phyloP scores from a whole-genome alignment of 1,140 invertebrate species.

The Drosophila ficusphila region DNA sequence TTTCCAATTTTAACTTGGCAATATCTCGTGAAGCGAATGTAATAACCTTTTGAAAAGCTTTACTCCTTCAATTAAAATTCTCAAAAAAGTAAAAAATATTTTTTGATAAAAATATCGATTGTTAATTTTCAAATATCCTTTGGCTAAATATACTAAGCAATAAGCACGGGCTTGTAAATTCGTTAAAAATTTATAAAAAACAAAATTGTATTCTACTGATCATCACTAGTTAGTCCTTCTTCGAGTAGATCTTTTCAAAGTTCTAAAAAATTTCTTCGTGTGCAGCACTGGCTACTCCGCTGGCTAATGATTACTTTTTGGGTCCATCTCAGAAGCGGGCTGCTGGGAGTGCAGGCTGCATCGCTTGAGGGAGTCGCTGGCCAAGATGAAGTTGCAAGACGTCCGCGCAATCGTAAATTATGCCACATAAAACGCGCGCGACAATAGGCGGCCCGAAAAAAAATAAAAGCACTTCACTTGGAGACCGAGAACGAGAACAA shows the following conservation, averaged over 20 bases:
- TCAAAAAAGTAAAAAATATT: too few species aligned
- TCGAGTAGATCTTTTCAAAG: background rate
- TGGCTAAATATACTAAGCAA: background rate
- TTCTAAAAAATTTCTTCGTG: slow-evolving; percentile 1
- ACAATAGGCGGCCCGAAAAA: slow-evolving; percentile 20
- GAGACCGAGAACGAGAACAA: slow-evolving; percentile 1
- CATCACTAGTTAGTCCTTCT: background rate
- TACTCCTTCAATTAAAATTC: too few species aligned
- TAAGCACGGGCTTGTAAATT: background rate
- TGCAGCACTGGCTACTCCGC: slow-evolving; percentile 18
- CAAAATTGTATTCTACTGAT: background rate
- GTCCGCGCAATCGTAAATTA: slow-evolving; percentile 59
- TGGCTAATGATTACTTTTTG: slow-evolving; percentile 72
- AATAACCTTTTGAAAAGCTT: too few species aligned
- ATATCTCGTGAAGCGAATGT: too few species aligned
- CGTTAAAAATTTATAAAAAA: background rate
- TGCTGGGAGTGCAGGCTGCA: slow-evolving; percentile 59
- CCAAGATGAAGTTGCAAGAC: slow-evolving; percentile 44
- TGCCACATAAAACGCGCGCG: slow-evolving; percentile 59
- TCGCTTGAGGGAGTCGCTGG: slow-evolving; percentile 41
- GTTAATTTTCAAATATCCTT: background rate
- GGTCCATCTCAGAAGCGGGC: slow-evolving; percentile 70
- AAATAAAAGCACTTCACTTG: too few species aligned
- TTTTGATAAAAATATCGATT: too few species aligned
- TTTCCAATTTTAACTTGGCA: too few species aligned